A percentile compares a stretch with the other conserved stretches of the same genome.
These are phyloP conservation scores for Bradynema listronoti DNA, from an alignment of 1,140 invertebrate species.

Conservation along the genomic window DNA sequence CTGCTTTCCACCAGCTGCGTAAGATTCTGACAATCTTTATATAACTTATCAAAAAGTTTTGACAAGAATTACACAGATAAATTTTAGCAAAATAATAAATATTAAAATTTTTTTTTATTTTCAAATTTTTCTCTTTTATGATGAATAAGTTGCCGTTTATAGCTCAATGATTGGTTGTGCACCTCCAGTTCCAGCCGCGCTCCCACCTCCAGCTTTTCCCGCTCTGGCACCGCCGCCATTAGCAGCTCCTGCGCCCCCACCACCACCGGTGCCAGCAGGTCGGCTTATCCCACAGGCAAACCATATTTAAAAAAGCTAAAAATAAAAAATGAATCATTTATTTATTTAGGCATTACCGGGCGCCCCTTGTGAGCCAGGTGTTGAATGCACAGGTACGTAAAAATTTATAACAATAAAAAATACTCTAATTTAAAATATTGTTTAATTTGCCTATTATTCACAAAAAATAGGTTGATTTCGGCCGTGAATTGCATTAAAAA, in stretches of 20 bases:
- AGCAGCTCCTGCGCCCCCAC: slow-evolving; percentile 19
- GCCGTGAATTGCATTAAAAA: too few relatives aligned
- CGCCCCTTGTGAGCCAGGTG: slow-evolving; percentile 52
- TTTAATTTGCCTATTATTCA: neutral
- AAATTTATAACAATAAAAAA: slow-evolving; percentile 25
- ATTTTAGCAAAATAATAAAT: too few relatives aligned
- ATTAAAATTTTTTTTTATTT: too few relatives aligned
- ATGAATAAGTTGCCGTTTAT: too few relatives aligned
- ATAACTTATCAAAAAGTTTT: too few relatives aligned
- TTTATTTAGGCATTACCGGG: slow-evolving; percentile 43
- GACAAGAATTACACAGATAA: too few relatives aligned
- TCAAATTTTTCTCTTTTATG: too few relatives aligned
- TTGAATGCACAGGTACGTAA: slow-evolving; percentile 47
- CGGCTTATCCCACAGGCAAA: slow-evolving; percentile 47
- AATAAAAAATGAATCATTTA: slow-evolving; percentile 1
- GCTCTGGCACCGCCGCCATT: neutral
- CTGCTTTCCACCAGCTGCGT: too few relatives aligned
- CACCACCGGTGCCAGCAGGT: slow-evolving; percentile 41
- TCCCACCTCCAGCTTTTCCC: slow-evolving; percentile 13
- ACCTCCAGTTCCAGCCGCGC: neutral
- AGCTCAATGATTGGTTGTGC: slow-evolving; percentile 15
- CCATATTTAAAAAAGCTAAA: neutral
- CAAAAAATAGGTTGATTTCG: neutral
- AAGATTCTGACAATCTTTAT: too few relatives aligned
- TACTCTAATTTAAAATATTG: neutral